Base-by-base conservation (phyloP, 2,888 invertebrate species). In the Platycheirus rosarum region DNA sequence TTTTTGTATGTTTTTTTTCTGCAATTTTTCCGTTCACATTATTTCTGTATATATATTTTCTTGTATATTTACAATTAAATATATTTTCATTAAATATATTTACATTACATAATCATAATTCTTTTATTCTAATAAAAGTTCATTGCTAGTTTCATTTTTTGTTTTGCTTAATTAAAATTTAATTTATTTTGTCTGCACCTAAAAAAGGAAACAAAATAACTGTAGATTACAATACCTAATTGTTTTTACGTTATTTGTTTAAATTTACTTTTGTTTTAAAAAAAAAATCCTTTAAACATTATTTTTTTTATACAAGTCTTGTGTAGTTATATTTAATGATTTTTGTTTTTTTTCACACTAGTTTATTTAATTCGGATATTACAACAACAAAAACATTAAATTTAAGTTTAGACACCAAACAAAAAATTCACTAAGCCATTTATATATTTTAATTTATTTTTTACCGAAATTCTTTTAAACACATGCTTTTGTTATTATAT, bases 31-130 rank as follows among this genome's bases (percentile, higher is more conserved):
- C 51, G 60, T 62, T 53, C 71, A 71, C 35, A 32, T 66, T 66
- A 65, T 23, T 65, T 65, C 18, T 75, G 63, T 70, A 63, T 79
- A 80, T 63, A 69, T 80, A 46, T 80, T 63, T 63, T 51, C 20
- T 70, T 74, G 70, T 75, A 82, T 71, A 82, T 82, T 76, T 82
- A 76, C 80, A 76, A 66, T 70, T 82, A 82, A 66, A 82, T 82
- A 82, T 82, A 76, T 65, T 71, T 75, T 62, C 13, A 51, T 51
- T 49, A 74, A 49, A 60, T 57, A 55, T 65, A 73, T 55, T 37
- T 57, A 73, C 40, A 40, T n/a, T 57, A 40, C 1, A 40, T 66
- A 74, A 60, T 74, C 37, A 76, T 69, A 65, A 74, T 29, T 71
- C 69, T 29, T 66, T 55, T 75, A 76, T 53, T 55, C 66, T 76